A percentile compares a stretch with the other conserved stretches of the same genome.
Evolutionary conservation across 2,888 invertebrate genomes (phyloP).

Genomic region (Nymphalis polychloros): DNA sequence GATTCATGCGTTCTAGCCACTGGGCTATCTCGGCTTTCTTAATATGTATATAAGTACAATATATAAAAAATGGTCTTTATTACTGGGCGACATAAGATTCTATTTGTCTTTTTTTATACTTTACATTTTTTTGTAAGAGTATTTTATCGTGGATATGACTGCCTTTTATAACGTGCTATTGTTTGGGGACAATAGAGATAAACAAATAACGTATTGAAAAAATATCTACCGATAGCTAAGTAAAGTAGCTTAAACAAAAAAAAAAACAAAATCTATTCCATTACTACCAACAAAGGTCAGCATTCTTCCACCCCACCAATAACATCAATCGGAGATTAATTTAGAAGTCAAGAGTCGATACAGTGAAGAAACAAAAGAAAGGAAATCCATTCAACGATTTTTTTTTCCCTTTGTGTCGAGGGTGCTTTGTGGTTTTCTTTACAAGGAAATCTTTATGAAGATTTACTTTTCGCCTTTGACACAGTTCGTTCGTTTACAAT

Average conservation of each 20-base stretch:
- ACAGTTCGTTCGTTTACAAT: conserved; percentile 46
- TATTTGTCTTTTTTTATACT: too few relatives aligned
- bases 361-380: conserved; percentile 61
- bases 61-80: too few relatives aligned
- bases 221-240: too few relatives aligned
- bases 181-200: too few relatives aligned
- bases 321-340: conserved; percentile 65
- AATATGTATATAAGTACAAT: too few relatives aligned
- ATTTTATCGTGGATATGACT: too few relatives aligned
- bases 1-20: too few relatives aligned
- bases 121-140: too few relatives aligned
- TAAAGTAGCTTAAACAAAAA: not conserved
- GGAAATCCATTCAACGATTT: conserved; percentile 47
- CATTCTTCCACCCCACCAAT: conserved; percentile 41
- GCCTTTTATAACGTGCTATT: too few relatives aligned
- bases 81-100: too few relatives aligned
- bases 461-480: conserved; percentile 57
- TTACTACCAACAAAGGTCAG: conserved; percentile 20
- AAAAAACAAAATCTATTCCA: not conserved
- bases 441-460: conserved; percentile 58
- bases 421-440: conserved; percentile 50
- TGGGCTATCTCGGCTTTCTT: too few relatives aligned
- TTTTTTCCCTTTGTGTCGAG: conserved; percentile 53
- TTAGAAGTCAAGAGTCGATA: conserved; percentile 52
- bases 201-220: too few relatives aligned